Evolutionary conservation across 2,888 invertebrate genomes (phyloP), one percentile per base, ranked within the genome.

Genomic region (Scaptodrosophila latifasciaeformis): DNA sequence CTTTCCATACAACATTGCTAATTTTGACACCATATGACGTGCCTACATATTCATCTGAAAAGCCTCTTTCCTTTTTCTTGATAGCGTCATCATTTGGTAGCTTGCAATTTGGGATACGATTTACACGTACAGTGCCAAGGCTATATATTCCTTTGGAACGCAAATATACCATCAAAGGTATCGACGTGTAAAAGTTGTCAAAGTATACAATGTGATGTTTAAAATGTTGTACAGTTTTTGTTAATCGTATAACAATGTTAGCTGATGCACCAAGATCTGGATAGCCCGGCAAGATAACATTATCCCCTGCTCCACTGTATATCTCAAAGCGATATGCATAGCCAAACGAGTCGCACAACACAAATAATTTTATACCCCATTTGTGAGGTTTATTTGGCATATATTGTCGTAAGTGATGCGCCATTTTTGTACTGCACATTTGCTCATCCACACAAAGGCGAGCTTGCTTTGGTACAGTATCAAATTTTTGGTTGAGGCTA

Each of bases 371-470:
- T 1, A 57, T 45, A 5, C 45, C 35, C 49, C 52, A 48, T 45
- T 55, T 55, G 31, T 63, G 54, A 7, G 46, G 58, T 35, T 58
- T 59, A 58, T 58, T 62, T n/a, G n/a, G n/a, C n/a, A n/a, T n/a
- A n/a, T n/a, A n/a, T n/a, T n/a, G n/a, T n/a, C n/a, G n/a, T n/a
- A n/a, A n/a, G n/a, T n/a, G n/a, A n/a, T n/a, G n/a, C n/a, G n/a
- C n/a, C n/a, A n/a, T n/a, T n/a, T n/a, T n/a, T n/a, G n/a, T n/a
- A n/a, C n/a, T n/a, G n/a, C n/a, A n/a, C n/a, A n/a, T n/a, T n/a
- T n/a, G n/a, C n/a, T 66, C 59, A n/a, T 66, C 59, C 6, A 55
- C 46, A 42, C 54, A 64, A 30, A 56, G 54, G 13, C 56, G 62
- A 19, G 48, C 47, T 34, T 57, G 34, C 52, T 66, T 63, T 53